phyloP scores from a whole-genome alignment of 2,113 vertebrate genomes.

The Callithrix jacchus region DNA sequence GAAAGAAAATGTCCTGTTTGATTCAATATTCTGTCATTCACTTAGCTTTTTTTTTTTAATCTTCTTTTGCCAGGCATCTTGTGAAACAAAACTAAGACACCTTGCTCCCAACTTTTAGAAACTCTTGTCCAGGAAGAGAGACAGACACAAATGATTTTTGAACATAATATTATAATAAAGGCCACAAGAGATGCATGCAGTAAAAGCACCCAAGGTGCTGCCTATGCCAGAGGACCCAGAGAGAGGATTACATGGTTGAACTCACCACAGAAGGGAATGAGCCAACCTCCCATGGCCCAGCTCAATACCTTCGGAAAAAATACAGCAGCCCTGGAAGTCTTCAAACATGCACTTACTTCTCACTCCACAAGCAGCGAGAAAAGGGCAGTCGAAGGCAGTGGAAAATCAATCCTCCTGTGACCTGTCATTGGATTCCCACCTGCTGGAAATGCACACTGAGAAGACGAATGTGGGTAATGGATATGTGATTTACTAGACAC shows the following conservation, averaged over 20 bases:
- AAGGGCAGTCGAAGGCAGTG: not conserved
- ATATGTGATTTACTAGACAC: not conserved
- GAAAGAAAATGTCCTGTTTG: not conserved
- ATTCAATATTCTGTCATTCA: not conserved
- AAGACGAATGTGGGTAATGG: too few species aligned
- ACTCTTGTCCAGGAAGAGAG: not conserved
- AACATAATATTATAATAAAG: not conserved
- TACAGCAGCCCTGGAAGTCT: not conserved
- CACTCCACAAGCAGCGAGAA: not conserved
- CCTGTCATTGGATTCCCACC: not conserved
- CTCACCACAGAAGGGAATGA: fast-evolving
- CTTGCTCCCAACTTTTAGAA: not conserved
- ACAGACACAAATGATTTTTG: not conserved
- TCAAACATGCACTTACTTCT: not conserved
- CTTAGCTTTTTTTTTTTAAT: not conserved
- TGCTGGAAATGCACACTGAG: not conserved
- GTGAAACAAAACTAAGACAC: not conserved
- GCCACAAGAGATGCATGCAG: not conserved
- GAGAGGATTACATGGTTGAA: fast-evolving
- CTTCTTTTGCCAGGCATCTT: not conserved
- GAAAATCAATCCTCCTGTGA: not conserved
- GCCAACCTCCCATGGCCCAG: not conserved
- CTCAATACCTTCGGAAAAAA: not conserved
- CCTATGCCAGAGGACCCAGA: fast-evolving
- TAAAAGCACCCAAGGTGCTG: fast-evolving